Base-by-base conservation (phyloP, 2,797 vertebrate species). In the Notoglanidium macrostoma region DNA sequence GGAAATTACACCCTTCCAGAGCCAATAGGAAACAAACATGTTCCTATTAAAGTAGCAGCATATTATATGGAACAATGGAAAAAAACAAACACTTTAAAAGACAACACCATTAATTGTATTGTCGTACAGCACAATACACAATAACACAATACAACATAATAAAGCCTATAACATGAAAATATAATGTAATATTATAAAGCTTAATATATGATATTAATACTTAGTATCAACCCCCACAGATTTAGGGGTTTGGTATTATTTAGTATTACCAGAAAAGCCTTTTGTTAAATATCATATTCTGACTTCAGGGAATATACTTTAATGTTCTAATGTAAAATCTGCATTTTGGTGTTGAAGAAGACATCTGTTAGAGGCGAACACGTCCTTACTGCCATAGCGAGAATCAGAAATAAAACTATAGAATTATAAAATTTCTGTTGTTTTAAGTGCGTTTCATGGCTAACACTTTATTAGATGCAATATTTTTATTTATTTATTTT, bases 1-100 rank as follows among this genome's bases (percentile, higher is more conserved):
- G 8, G 57, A 63, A 81, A 81, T 63, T 35, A 10, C 61, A 54
- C 10, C 19, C 35, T 68, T 68, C 5, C 0, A 54, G 10, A 68
- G 17, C 15, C 44, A 68, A 23, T 2, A 29, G n/a, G 61, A 67
- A 40, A 49, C 26, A 67, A 40, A 67, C 35, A 44, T 5, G 67
- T 77, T 67, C 19, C 81, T 55, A 55, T 76, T 46, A 8, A 67
- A 84, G 67, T 77, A 87, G 72, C 80, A 84, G 85, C 68, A 74
- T 32, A 65, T 35, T 26, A 49, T 10, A 46, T 9, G 10, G 46
- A 73, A 57, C 12, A 81, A 46, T 9, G 0, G 17, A 61, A 83
- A 23, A 67, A 51, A 6, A 35, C 19, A 81, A 81, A n/a, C 40
- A 63, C 32, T 81, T 23, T 12, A 51, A 68, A 54, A 54, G 46